These are phyloP conservation scores for Toxotes chatareus DNA, from an alignment of 2,113 vertebrate species.

Conservation along the genomic window DNA sequence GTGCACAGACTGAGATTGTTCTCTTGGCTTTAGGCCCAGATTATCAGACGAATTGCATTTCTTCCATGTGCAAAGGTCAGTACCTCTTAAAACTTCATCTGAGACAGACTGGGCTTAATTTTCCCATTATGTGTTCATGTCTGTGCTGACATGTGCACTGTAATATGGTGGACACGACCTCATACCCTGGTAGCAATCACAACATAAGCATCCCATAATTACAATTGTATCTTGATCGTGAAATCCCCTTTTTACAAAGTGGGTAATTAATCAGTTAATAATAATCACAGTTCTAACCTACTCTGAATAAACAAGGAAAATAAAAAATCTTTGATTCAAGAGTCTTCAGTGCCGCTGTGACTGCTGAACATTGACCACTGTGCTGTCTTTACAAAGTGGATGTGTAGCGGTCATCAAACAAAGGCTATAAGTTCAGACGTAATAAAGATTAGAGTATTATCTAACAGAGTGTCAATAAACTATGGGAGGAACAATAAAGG, in stretches of 20 bases:
- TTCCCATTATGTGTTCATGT: not conserved
- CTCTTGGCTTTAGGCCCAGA: conserved; percentile 58
- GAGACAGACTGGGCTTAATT: not conserved
- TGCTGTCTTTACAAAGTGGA: not conserved
- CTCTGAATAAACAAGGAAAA: not conserved
- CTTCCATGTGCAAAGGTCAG: conserved; percentile 58
- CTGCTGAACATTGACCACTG: conserved; percentile 33
- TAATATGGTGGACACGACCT: rapidly evolving
- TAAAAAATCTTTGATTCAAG: not conserved
- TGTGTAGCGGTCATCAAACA: not conserved
- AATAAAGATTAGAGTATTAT: conserved; percentile 49
- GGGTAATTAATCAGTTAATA: not conserved
- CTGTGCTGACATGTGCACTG: too few relatives aligned
- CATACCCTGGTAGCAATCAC: not conserved
- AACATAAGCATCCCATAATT: not conserved
- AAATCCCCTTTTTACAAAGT: not conserved
- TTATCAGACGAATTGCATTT: conserved; percentile 55
- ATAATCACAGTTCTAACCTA: not conserved
- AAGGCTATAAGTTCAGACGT: conserved; percentile 8
- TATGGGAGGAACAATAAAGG: not conserved
- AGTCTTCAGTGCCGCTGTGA: not conserved
- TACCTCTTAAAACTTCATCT: conserved; percentile 37
- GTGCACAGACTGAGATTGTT: conserved; percentile 14
- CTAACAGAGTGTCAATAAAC: not conserved
- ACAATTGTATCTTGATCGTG: not conserved